These are phyloP conservation scores for Strigamia maritima DNA, from an alignment of 2,888 invertebrate species.

Conservation along the genomic window DNA sequence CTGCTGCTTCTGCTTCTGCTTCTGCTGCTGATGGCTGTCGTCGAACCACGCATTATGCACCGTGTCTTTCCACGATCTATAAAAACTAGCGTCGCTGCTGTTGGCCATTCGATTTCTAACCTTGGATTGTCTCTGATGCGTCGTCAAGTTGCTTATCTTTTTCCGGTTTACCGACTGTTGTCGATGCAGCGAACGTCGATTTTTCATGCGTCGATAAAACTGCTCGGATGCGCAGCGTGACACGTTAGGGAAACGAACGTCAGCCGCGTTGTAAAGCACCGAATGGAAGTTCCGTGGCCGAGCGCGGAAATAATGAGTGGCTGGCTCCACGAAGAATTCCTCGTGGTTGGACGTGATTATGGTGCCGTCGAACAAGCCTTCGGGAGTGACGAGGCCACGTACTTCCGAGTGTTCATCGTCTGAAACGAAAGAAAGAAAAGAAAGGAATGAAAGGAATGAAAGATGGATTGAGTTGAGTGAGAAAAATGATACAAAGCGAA, in stretches of 20 bases:
- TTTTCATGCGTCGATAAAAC: slow-evolving; percentile 53
- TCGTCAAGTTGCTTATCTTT: slow-evolving; percentile 19
- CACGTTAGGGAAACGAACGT: slow-evolving; percentile 58
- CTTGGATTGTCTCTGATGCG: slow-evolving; percentile 11
- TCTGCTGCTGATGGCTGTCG: neutral
- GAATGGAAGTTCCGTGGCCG: slow-evolving; percentile 63
- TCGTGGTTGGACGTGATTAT: slow-evolving; percentile 73
- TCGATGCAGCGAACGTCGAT: slow-evolving; percentile 24
- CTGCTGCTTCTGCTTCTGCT: neutral
- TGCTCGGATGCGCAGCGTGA: slow-evolving; percentile 62
- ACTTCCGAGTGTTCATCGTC: slow-evolving; percentile 78
- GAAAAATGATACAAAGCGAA: neutral
- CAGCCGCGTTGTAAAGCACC: slow-evolving; percentile 76
- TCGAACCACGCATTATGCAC: slow-evolving; percentile 27
- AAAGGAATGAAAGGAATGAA: too few relatives aligned
- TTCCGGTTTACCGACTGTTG: neutral
- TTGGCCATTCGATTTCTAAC: slow-evolving; percentile 1
- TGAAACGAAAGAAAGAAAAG: slow-evolving; percentile 50
- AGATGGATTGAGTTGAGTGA: neutral
- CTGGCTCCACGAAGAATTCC: slow-evolving; percentile 75
- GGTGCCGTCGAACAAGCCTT: slow-evolving; percentile 86
- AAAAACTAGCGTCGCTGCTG: slow-evolving; percentile 5
- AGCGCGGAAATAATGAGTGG: slow-evolving; percentile 60
- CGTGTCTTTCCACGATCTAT: slow-evolving; percentile 37
- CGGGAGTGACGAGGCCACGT: slow-evolving; percentile 78